Percentiles rank a stretch among this genome's conserved stretches.
phyloP scores from a whole-genome alignment of 2,797 vertebrate species.

The Anguilla marmorata region DNA sequence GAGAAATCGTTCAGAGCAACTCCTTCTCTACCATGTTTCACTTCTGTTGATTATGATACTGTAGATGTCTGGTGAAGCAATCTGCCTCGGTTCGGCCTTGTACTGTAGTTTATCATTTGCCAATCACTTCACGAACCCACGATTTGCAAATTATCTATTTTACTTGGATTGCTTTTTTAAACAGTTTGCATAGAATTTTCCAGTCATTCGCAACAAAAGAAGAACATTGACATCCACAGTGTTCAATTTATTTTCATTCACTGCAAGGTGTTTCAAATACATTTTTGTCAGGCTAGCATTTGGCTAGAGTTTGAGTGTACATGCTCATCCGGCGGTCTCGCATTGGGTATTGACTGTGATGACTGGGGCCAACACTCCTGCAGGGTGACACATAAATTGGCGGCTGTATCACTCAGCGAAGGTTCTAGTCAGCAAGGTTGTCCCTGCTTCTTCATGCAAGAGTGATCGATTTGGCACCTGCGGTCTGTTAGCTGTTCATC shows the following conservation, averaged over 20 bases:
- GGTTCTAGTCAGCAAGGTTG: background rate
- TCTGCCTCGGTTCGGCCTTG: background rate
- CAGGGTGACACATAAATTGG: background rate
- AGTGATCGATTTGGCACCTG: background rate
- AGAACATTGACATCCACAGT: background rate
- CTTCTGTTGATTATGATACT: background rate
- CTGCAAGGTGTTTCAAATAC: background rate
- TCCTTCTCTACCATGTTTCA: background rate
- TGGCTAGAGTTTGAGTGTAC: background rate
- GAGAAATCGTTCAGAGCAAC: background rate
- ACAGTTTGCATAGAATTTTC: background rate
- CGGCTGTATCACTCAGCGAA: background rate
- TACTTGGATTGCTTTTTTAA: background rate
- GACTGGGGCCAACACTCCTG: background rate
- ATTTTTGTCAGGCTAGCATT: background rate
- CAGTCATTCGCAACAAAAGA: too few species aligned
- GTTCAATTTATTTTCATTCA: background rate
- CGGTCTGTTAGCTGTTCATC: background rate
- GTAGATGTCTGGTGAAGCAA: background rate
- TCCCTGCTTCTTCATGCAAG: background rate
- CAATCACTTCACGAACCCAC: background rate
- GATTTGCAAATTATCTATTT: background rate
- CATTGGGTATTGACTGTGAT: background rate
- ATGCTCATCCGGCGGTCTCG: background rate
- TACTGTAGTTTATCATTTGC: background rate